Conservation (phyloP, 2,113 vertebrate species). For the Pterophyllum scalare region DNA sequence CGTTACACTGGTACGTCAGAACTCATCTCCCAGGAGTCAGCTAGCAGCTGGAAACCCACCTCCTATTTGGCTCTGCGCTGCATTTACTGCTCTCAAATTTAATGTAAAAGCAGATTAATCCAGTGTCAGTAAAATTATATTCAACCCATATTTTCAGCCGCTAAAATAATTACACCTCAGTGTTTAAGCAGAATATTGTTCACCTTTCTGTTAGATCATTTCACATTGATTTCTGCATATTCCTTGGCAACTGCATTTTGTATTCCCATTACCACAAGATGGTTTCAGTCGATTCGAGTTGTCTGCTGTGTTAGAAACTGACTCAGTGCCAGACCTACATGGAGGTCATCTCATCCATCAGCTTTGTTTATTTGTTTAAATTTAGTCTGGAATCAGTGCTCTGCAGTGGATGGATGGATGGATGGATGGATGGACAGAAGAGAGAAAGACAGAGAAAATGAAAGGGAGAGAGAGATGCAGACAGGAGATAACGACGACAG, state of each 20-base stretch:
- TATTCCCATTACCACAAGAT: conserved; percentile 12
- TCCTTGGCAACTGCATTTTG: not conserved
- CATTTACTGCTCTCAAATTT: conserved; percentile 28
- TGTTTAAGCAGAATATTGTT: conserved; percentile 18
- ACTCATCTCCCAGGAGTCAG: conserved; percentile 44
- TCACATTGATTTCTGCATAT: not conserved
- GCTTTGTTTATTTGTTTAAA: conserved; percentile 54
- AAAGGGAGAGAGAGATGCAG: conserved; percentile 12
- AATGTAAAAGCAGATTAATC: conserved; percentile 39
- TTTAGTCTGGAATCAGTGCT: conserved; percentile 28
- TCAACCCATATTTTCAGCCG: conserved; percentile 35
- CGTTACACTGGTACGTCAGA: conserved; percentile 43
- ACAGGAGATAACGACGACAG: conserved; percentile 31
- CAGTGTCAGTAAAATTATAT: conserved; percentile 25
- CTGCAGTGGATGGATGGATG: conserved; percentile 7
- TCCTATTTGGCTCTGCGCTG: conserved; percentile 50
- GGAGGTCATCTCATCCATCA: conserved; percentile 45
- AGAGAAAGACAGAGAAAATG: not conserved
- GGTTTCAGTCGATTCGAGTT: conserved; percentile 12
- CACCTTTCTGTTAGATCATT: conserved; percentile 9
- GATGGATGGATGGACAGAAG: conserved; percentile 8
- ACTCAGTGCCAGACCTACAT: conserved; percentile 19
- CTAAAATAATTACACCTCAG: conserved; percentile 39
- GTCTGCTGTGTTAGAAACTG: conserved; percentile 18
- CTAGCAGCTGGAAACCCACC: conserved; percentile 44